Base-by-base conservation (phyloP, 2,888 invertebrate genomes). In the Ornithoptera alexandrae region DNA sequence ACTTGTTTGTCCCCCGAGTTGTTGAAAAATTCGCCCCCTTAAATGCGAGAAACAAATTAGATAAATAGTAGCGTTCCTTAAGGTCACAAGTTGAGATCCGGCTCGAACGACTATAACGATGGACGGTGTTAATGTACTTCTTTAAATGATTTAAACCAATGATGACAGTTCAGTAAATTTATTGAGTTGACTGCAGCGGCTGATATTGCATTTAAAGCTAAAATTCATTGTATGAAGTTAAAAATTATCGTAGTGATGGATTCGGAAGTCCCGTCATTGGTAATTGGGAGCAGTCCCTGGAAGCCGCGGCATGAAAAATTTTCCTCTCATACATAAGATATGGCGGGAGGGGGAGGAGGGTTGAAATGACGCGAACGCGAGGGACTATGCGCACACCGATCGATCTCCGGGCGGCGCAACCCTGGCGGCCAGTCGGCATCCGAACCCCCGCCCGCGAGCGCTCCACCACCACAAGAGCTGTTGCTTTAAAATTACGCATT, bases 291-390 rank as follows among this genome's bases (percentile, higher is more conserved):
- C 63, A 58, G 22, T 50, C 63, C 46, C 17, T 46, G 58, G 58
- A 68, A 62, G 76, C 74, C 74, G 71, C 69, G 73, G 75, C 75
- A 73, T 76, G 77, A 78, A 74, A 80, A 59, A 59, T 70, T 86
- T 85, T 85, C 85, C 85, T 87, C 85, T 89, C 90, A 91, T 91
- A 91, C 90, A 92, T 90, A 91, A 92, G 90, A 90, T 88, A 91
- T 90, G 81, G 86, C 5, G 3, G 30, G 30, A 30, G 30, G 30
- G 30, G 30, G 30, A 30, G 46, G 56, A 83, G 85, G 84, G 83
- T 82, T 78, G 82, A 80, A 78, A 79, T 85, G 86, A 84, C 86
- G 88, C 84, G 82, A 79, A 75, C 76, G 75, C 81, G 69, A 84
- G 68, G 77, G 81, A 80, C 83, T 87, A 82, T 88, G 92, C 92